Base-by-base conservation (phyloP, 2,888 invertebrate species). In the Tetramorium bicarinatum region DNA sequence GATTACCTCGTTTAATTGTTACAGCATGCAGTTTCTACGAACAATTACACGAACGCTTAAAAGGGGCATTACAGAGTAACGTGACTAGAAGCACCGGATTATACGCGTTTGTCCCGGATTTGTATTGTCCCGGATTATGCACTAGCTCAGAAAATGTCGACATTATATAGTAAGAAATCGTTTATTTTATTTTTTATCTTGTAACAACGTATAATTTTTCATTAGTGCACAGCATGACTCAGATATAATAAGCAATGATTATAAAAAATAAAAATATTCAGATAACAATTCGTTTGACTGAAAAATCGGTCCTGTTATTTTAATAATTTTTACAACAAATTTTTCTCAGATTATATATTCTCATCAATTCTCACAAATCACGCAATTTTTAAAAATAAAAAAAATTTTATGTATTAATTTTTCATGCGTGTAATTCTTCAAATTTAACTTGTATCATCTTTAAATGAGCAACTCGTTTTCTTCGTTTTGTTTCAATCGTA, bases 1-100 rank as follows among this genome's bases (percentile, higher is more conserved):
- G 69, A 79, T 59, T 71, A 47, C 38, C 79, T 47, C 79, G 41
- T 56, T 71, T 79, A 79, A 79, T 79, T 59, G 66, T 59, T 71
- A 47, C 44, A 21, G n/a, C 44, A n/a, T 8, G 79, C 47, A 47
- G 47, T 61, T 54, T 47, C 79, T 52, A 59, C 74, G 59, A 44
- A 76, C 79, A 79, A 79, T 79, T 79, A 79, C 47, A 59, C 25
- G 38, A 21, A 59, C 21, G 47, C 25, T 79, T 79, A 79, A 59
- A 59, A 79, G 34, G 13, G 34, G 59, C 71, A 59, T 79, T 79
- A 79, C 34, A 38, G 59, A 54, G 47, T 79, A 79, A 79, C 69
- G 79, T 69, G 79, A 59, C 59, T 69, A 59, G 79, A 69, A 79
- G 34, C 59, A 69, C 71, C 71, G 79, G 79, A 69, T 79, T 79